Evolutionary conservation across 2,888 invertebrate genomes (phyloP), one percentile per base, ranked within the genome.

Genomic region (Drosophila niveifrons): DNA sequence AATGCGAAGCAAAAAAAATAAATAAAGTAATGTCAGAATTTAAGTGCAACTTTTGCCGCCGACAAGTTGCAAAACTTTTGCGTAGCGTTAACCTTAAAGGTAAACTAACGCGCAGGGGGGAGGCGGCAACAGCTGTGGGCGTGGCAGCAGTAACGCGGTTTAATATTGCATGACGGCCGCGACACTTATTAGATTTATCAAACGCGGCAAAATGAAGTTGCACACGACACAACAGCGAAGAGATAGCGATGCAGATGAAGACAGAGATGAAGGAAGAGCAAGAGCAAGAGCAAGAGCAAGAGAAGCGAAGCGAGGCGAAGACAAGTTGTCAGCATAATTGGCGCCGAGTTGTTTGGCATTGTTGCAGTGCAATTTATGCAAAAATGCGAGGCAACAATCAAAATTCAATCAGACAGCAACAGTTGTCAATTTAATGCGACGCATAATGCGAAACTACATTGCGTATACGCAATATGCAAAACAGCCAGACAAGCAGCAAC

Each of bases 171-270:
- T 73, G 80, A 70, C 67, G 70, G 69, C 78, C 68, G 59, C 73
- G 82, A 84, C 88, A 71, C 82, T 86, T 89, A 86, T 86, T 86
- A 87, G 84, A 85, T 85, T 85, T 85, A 90, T 83, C 82, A 89
- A 47, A 73, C 75, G 78, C 75, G 52, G 41, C 62, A 58, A 67
- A 72, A 80, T 72, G 58, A 72, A 74, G 86, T 72, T 77, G 74
- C 72, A 67, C 74, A 78, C 70, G 81, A 73, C 74, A 73, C 74
- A 74, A 72, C 59, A 58, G 70, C 31, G 15, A 47, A 23, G 23
- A 23, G 6, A 23, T 6, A 23, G 56, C 52, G 15, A n/a, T 3
- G n/a, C 9, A n/a, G 46, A 34, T 13, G 15, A 36, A 6, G 29
- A 11, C 3, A 17, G 13, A 1, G 41, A 11, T 6, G 4, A 9